Percentiles rank a stretch among this genome's conserved stretches.
Conservation (phyloP, 2,797 vertebrate species). For the Lepilemur ruficaudatus region DNA sequence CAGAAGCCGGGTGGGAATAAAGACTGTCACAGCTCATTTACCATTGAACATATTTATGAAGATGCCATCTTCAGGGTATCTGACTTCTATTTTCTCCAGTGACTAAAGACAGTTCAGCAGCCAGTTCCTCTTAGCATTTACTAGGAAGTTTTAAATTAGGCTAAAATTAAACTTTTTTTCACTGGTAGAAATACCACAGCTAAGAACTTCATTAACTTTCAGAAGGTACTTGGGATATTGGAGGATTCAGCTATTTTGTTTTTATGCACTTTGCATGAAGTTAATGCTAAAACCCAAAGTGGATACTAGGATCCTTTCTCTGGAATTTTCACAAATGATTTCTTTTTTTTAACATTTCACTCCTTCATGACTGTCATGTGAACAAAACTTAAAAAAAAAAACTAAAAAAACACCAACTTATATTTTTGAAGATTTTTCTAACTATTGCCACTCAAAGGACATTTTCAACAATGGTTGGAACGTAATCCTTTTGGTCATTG, state of each 20-base stretch:
- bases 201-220: slow-evolving; percentile 71
- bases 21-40: slow-evolving; percentile 53
- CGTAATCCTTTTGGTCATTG: slow-evolving; percentile 79
- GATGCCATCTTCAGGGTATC: slow-evolving; percentile 36
- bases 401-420: neutral
- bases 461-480: slow-evolving; percentile 71
- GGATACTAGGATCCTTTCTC: slow-evolving; percentile 70
- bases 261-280: slow-evolving; percentile 76
- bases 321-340: slow-evolving; percentile 59
- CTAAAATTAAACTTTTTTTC: slow-evolving; percentile 57
- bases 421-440: slow-evolving; percentile 43
- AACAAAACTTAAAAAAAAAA: slow-evolving; percentile 43
- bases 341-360: slow-evolving; percentile 24
- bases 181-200: slow-evolving; percentile 77
- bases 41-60: slow-evolving; percentile 29
- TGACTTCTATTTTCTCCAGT: slow-evolving; percentile 70
- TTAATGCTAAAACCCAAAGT: slow-evolving; percentile 72
- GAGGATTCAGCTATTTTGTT: slow-evolving; percentile 73
- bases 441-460: slow-evolving; percentile 76
- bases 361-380: slow-evolving; percentile 68
- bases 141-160: slow-evolving; percentile 72
- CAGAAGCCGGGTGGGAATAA: slow-evolving; percentile 52
- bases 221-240: slow-evolving; percentile 75
- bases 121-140: slow-evolving; percentile 63
- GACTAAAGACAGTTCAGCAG: slow-evolving; percentile 77